Percentiles rank a stretch among this genome's conserved stretches.
Conservation (phyloP, 1,140 invertebrate genomes). For the Littorina saxatilis region DNA sequence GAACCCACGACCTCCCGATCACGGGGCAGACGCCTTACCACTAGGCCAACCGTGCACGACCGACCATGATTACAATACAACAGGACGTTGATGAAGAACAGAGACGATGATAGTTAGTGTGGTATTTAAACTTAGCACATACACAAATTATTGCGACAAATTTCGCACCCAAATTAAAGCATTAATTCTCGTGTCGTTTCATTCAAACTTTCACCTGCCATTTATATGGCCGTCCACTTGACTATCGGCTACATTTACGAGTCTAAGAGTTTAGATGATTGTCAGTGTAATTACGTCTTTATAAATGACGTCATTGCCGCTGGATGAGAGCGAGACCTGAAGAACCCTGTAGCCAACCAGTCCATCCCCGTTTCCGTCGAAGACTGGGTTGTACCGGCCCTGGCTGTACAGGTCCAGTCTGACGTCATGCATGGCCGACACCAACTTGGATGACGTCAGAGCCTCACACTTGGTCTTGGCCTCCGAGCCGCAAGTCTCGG, state of each 20-base stretch:
- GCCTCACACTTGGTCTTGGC: neutral
- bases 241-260: neutral
- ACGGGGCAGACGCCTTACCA: too few relatives aligned
- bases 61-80: too few relatives aligned
- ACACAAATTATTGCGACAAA: neutral
- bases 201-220: neutral
- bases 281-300: neutral
- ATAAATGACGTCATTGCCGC: neutral
- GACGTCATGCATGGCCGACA: neutral
- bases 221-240: neutral
- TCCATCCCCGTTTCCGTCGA: constrained; percentile 21
- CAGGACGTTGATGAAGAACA: too few relatives aligned
- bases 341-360: constrained; percentile 21
- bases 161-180: too few relatives aligned
- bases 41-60: too few relatives aligned
- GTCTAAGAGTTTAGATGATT: neutral
- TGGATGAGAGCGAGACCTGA: neutral
- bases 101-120: too few relatives aligned
- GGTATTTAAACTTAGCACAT: too few relatives aligned
- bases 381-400: neutral
- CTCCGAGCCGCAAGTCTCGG: neutral
- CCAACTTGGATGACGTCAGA: neutral
- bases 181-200: too few relatives aligned
- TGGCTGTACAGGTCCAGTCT: neutral
- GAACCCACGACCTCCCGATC: too few relatives aligned